A percentile compares a stretch with the other conserved stretches of the same genome.
Evolutionary conservation across 1,140 invertebrate genomes (phyloP).

Genomic region (Caligus rogercresseyi): DNA sequence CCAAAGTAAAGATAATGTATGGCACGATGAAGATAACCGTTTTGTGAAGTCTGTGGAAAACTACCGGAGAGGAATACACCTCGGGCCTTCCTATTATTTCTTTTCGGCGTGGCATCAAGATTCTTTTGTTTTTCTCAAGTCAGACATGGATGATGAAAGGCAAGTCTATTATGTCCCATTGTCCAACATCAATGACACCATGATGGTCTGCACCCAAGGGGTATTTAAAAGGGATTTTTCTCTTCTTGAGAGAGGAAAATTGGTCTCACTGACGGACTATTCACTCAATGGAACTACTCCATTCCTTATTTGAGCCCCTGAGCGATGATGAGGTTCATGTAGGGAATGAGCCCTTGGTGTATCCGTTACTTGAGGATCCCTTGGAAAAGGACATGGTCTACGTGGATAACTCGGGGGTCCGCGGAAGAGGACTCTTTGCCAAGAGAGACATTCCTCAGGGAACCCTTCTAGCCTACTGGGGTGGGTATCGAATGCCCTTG

Average conservation of each 20-base stretch:
- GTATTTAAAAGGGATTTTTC: background rate
- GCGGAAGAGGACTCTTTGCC: background rate
- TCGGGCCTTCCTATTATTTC: background rate
- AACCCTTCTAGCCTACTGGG: background rate
- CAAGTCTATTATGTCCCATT: too few relatives aligned
- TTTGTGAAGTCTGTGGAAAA: background rate
- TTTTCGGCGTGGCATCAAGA: too few relatives aligned
- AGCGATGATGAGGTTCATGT: background rate
- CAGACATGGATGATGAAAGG: background rate
- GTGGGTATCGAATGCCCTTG: background rate
- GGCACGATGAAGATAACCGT: too few relatives aligned
- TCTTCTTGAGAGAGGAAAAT: background rate
- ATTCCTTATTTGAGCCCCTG: background rate
- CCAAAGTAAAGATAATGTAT: too few relatives aligned
- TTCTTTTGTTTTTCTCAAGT: too few relatives aligned
- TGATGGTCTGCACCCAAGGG: background rate
- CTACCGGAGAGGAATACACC: background rate
- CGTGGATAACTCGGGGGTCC: background rate
- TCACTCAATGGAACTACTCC: background rate
- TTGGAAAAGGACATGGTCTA: background rate
- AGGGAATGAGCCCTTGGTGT: background rate
- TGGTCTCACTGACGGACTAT: background rate
- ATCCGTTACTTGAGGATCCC: background rate
- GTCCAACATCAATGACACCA: background rate
- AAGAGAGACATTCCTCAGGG: background rate